These are phyloP conservation scores for Jordanella pulchra DNA, from an alignment of 2,797 vertebrate species.

Conservation along the genomic window DNA sequence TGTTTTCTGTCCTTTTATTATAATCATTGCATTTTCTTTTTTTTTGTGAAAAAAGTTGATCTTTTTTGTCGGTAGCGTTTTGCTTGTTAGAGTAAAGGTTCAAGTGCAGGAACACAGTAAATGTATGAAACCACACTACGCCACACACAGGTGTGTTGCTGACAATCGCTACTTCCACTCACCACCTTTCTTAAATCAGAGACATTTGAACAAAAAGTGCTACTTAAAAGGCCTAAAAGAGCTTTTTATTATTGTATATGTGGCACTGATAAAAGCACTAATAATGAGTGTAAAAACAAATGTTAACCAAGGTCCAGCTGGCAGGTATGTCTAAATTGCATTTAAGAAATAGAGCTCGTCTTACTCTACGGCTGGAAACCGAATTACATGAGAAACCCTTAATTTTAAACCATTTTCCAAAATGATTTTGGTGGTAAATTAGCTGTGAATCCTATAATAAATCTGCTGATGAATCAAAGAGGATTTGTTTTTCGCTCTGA, in stretches of 20 bases:
- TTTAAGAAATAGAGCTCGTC: slow-evolving; percentile 5
- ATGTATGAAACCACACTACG: slow-evolving; percentile 90
- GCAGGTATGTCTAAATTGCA: slow-evolving; percentile 7
- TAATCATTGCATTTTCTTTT: slow-evolving; percentile 90
- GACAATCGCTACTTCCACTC: slow-evolving; percentile 87
- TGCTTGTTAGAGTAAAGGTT: slow-evolving; percentile 85
- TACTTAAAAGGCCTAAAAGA: not conserved
- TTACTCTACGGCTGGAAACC: slow-evolving; percentile 23
- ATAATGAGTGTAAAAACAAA: slow-evolving; percentile 1
- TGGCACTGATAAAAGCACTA: slow-evolving; percentile 27
- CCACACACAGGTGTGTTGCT: slow-evolving; percentile 92
- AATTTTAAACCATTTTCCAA: not conserved
- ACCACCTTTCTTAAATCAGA: slow-evolving; percentile 63
- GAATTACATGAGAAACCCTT: slow-evolving; percentile 8
- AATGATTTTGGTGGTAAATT: slow-evolving; percentile 5
- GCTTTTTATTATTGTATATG: slow-evolving; percentile 1
- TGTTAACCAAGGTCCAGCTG: slow-evolving; percentile 22
- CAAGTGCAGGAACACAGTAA: slow-evolving; percentile 99
- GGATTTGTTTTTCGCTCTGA: slow-evolving; percentile 42
- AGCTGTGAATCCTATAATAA: slow-evolving; percentile 33
- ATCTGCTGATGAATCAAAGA: slow-evolving; percentile 50
- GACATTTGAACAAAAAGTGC: slow-evolving; percentile 61
- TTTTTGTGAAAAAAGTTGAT: slow-evolving; percentile 93
- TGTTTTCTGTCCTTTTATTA: slow-evolving; percentile 93
- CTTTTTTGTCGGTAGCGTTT: slow-evolving; percentile 86